Evolutionary conservation across 2,888 invertebrate genomes (phyloP).

Genomic region (Poecilobothrus nobilitatus): DNA sequence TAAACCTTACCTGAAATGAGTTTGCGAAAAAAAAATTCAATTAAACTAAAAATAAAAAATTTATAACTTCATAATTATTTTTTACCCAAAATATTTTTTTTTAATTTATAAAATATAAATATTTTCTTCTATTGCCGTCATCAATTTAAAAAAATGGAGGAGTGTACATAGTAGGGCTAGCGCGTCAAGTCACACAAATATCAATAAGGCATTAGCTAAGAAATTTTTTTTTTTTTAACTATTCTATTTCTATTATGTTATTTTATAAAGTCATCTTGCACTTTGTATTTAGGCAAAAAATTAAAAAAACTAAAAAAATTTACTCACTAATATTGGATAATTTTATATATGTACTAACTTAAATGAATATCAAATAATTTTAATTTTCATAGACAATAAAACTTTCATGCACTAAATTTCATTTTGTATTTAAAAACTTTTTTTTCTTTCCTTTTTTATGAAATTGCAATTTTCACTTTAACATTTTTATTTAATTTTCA

Average conservation of each 20-base stretch:
- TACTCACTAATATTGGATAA: too few species aligned
- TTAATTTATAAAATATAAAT: background rate
- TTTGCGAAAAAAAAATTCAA: too few species aligned
- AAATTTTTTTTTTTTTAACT: background rate
- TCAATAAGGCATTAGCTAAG: background rate
- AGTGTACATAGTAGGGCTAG: background rate
- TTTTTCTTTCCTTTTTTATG: background rate
- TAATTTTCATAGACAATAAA: background rate
- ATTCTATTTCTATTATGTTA: background rate
- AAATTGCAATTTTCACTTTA: background rate
- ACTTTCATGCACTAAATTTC: background rate
- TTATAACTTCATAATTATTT: too few species aligned
- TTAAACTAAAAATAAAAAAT: too few species aligned
- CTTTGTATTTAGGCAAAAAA: too few species aligned
- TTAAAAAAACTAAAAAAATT: too few species aligned
- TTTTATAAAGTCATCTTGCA: background rate
- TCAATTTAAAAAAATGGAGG: background rate
- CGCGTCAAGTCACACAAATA: background rate
- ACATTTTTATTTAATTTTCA: background rate
- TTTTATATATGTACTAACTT: too few species aligned
- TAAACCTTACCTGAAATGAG: too few species aligned
- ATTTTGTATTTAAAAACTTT: background rate
- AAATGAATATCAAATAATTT: too few species aligned
- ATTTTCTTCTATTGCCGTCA: background rate
- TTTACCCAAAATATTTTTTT: too few species aligned